Evolutionary conservation across 2,888 invertebrate genomes (phyloP), one percentile per base, ranked within the genome.

Genomic region (Timandra comae): DNA sequence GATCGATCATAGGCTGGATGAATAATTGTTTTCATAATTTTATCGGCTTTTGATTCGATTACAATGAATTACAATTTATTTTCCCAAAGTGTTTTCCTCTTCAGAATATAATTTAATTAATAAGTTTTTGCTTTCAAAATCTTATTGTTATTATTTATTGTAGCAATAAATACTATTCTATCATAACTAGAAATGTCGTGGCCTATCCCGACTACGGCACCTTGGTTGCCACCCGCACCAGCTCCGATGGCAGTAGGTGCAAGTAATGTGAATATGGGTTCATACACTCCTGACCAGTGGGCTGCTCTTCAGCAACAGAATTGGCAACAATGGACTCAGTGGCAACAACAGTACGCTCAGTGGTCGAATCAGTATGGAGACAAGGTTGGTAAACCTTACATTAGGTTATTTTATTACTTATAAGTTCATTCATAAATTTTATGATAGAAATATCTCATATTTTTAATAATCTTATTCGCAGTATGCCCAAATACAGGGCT

Each of bases 331-430:
- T 91, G 92, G 89, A 88, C 90, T 6, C 91, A 92, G 49, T 93
- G 92, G 92, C 91, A 93, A 54, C 91, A 91, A 48, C 92, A 92
- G 55, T 93, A 92, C 73, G 89, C 90, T 29, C 91, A 91, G 53
- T 92, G 92, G 92, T 92, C 92, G 62, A 88, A 87, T 39, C 91
- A 92, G 56, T 92, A 91, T 66, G 92, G 91, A 27, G 91, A 91
- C 35, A 91, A 92, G 88, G 92, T 92, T 38, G 36, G 46, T 38
- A 21, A 35, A 35, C 48, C 50, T 27, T 6, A 25, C 7, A 5
- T 8, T 16, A 7, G 9, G 11, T 8, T n/a, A n/a, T n/a, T n/a
- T n/a, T n/a, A n/a, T n/a, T n/a, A n/a, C n/a, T n/a, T n/a, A n/a
- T n/a, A n/a, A n/a, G n/a, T n/a, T n/a, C n/a, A n/a, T n/a, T n/a